A percentile compares a stretch with the other conserved stretches of the same genome.
Evolutionary conservation across 2,797 vertebrate species (phyloP).

Genomic region (Pristis pectinata): DNA sequence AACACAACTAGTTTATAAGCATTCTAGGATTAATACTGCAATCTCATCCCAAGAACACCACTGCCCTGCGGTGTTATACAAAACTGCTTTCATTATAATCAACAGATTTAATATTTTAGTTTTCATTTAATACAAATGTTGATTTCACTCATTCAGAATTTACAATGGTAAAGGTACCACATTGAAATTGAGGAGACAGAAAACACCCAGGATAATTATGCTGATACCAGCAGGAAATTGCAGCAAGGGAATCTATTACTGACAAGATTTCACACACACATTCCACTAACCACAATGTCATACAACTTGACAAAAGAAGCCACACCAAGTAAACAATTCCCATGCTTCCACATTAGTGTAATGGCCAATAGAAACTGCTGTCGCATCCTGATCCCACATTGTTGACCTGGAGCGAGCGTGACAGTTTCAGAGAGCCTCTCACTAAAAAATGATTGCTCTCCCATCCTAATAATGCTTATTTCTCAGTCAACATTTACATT

Average conservation of each 20-base stretch:
- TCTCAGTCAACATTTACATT: conserved; percentile 31
- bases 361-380: neutral
- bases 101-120: neutral
- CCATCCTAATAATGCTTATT: neutral
- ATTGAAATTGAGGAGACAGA: neutral
- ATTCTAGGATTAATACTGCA: neutral
- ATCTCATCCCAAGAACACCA: neutral
- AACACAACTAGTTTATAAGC: neutral
- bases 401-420: neutral
- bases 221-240: neutral
- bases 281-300: neutral
- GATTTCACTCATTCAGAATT: neutral
- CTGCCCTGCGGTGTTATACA: neutral
- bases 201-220: neutral
- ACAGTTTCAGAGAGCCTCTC: neutral
- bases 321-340: neutral
- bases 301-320: neutral
- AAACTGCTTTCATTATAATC: neutral
- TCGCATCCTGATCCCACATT: neutral
- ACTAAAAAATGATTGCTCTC: neutral
- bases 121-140: neutral
- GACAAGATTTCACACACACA: neutral
- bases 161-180: neutral
- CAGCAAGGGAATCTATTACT: neutral
- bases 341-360: neutral